A percentile compares a stretch with the other conserved stretches of the same genome.
phyloP scores from a whole-genome alignment of 2,888 invertebrate genomes.

The Bellardia pandia region DNA sequence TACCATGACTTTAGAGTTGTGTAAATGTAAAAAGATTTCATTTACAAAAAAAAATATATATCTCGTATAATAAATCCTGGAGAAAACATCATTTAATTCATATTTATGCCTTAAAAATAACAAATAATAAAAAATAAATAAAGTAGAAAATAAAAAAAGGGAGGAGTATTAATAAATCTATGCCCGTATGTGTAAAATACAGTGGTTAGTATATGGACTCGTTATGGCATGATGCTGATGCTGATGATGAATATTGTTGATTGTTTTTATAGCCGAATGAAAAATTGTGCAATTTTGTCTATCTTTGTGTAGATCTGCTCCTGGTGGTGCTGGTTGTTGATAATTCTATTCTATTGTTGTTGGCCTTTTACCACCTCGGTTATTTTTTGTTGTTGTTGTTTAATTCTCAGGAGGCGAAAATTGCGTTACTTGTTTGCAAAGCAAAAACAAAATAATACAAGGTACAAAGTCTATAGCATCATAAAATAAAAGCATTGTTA shows the following conservation, averaged over 20 bases:
- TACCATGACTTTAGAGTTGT: neutral
- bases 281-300: constrained; percentile 60
- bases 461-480: constrained; percentile 53
- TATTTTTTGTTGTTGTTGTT: neutral
- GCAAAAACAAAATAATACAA: constrained; percentile 27
- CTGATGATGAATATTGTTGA: constrained; percentile 38
- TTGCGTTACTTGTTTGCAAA: constrained; percentile 36
- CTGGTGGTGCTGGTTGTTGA: constrained; percentile 32
- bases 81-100: constrained; percentile 55
- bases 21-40: neutral
- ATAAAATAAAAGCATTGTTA: constrained; percentile 68
- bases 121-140: neutral
- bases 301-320: constrained; percentile 44
- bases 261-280: constrained; percentile 49
- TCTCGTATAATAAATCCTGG: constrained; percentile 32
- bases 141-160: neutral
- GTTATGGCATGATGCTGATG: constrained; percentile 3
- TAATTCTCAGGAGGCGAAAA: constrained; percentile 39
- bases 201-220: neutral
- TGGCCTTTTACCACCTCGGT: constrained; percentile 30
- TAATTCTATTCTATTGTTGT: constrained; percentile 25
- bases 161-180: constrained; percentile 49
- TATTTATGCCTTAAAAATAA: constrained; percentile 29
- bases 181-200: constrained; percentile 27
- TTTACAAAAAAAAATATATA: constrained; percentile 3